phyloP scores from a whole-genome alignment of 2,797 vertebrate species.

The Tarsius wallacei region DNA sequence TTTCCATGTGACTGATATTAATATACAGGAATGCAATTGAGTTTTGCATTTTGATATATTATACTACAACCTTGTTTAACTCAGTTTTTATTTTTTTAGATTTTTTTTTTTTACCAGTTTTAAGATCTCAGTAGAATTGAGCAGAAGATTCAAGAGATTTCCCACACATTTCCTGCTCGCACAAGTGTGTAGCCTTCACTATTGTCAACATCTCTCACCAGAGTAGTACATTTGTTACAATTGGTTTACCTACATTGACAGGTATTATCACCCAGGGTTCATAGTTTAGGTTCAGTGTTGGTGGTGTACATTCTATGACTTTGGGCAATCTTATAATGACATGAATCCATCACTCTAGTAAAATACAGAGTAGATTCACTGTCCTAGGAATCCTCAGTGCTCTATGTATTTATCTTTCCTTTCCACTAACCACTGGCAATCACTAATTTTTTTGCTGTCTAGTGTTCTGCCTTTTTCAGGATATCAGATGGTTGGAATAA shows the following conservation, averaged over 20 bases:
- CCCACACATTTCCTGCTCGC: too few species aligned
- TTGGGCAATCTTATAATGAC: neutral
- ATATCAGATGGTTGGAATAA: neutral
- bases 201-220: neutral
- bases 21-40: neutral
- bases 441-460: neutral
- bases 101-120: too few species aligned
- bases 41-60: neutral
- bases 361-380: neutral
- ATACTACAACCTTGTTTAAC: too few species aligned
- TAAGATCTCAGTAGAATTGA: too few species aligned
- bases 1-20: neutral
- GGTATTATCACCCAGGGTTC: neutral
- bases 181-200: neutral
- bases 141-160: neutral
- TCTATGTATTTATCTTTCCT: neutral
- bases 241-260: neutral
- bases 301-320: neutral
- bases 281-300: neutral
- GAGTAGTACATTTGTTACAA: neutral
- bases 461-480: neutral
- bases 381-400: neutral
- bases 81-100: too few species aligned
- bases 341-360: neutral
- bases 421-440: too few species aligned